Conservation (phyloP, 2,888 invertebrate species). For the Eudemis profundana region DNA sequence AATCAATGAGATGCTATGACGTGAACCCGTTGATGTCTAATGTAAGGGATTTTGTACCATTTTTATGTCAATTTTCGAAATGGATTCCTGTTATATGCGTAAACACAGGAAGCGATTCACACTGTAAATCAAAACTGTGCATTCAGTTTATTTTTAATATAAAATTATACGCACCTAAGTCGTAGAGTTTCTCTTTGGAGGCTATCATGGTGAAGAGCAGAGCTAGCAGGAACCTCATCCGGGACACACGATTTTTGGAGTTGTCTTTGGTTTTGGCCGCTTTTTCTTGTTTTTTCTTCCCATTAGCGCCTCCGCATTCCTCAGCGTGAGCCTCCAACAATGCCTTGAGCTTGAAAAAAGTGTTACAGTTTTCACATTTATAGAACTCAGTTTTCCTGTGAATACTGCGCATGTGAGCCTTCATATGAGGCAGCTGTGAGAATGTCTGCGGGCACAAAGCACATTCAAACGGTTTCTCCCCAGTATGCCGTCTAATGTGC, state of each 20-base stretch:
- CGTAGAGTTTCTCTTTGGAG: conserved; percentile 90
- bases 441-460: conserved; percentile 90
- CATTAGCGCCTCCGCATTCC: conserved; percentile 83
- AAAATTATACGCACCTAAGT: conserved; percentile 88
- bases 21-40: conserved; percentile 75
- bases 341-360: conserved; percentile 91
- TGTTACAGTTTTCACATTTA: conserved; percentile 89
- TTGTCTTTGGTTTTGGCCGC: neutral
- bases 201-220: conserved; percentile 93
- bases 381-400: conserved; percentile 92
- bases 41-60: conserved; percentile 53
- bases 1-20: conserved; percentile 57
- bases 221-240: conserved; percentile 91
- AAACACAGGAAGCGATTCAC: conserved; percentile 79
- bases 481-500: conserved; percentile 93
- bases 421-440: conserved; percentile 93
- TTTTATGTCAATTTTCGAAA: conserved; percentile 50
- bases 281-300: neutral
- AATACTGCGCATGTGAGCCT: conserved; percentile 94
- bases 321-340: conserved; percentile 88
- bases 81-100: conserved; percentile 71
- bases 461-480: conserved; percentile 93
- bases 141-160: conserved; percentile 48
- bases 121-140: conserved; percentile 72
- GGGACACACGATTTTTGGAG: conserved; percentile 5